phyloP scores from a whole-genome alignment of 1,140 invertebrate genomes.

The Epicauta chinensis region DNA sequence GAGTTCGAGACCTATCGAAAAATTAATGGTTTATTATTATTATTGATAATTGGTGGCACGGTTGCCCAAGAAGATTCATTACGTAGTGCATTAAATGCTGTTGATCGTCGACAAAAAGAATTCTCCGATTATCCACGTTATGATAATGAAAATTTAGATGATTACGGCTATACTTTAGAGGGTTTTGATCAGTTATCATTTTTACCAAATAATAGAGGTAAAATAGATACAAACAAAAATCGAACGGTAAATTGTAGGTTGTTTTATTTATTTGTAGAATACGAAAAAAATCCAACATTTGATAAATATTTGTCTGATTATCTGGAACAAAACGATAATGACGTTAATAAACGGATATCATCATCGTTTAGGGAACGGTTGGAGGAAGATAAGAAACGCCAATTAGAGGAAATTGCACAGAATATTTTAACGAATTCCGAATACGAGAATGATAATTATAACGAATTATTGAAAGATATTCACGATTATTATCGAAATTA shows the following conservation, averaged over 20 bases:
- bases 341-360: constrained; percentile 33
- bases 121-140: constrained; percentile 21
- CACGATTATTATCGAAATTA: constrained; percentile 54
- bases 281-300: constrained; percentile 4
- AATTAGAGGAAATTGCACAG: constrained; percentile 50
- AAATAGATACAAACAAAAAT: not conserved
- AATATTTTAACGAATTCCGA: constrained; percentile 50
- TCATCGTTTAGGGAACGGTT: constrained; percentile 49
- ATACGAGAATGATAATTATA: constrained; percentile 47
- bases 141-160: constrained; percentile 23
- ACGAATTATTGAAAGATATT: constrained; percentile 49
- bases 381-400: constrained; percentile 39
- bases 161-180: constrained; percentile 26
- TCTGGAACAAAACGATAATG: constrained; percentile 22
- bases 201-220: constrained; percentile 21
- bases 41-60: constrained; percentile 5
- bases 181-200: constrained; percentile 26
- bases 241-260: not conserved
- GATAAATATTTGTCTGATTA: constrained; percentile 20
- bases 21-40: constrained; percentile 1
- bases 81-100: constrained; percentile 42
- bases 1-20: constrained; percentile 1
- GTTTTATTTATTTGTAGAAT: constrained; percentile 6
- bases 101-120: constrained; percentile 44
- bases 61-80: constrained; percentile 40